Evolutionary conservation across 1,140 invertebrate species (phyloP), one percentile per base, ranked within the genome.

Genomic region (Drosophila elegans): DNA sequence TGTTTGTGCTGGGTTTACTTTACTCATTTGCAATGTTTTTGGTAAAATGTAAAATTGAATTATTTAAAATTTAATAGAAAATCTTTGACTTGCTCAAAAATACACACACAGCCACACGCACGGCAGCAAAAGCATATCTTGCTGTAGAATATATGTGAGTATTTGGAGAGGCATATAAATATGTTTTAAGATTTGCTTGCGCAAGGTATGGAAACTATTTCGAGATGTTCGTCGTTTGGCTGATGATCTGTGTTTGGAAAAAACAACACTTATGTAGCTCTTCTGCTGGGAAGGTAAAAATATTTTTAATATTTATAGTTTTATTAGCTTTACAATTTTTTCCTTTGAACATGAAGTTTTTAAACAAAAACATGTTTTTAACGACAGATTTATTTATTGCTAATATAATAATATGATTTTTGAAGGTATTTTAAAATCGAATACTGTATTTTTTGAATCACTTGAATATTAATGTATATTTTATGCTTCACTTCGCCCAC

Each of bases 11-110:
- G 49, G 68, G 84, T 83, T 88, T 88, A 83, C 80, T 89, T 80
- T 89, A 90, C 84, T 88, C 84, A 88, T 88, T 88, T 88, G 80
- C 85, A 68, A 80, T 88, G 80, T 88, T 89, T 89, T 88, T 80
- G 85, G 80, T 72, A 88, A 83, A 89, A 88, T 88, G 84, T 88
- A 88, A 88, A 88, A 88, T 88, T 84, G 80, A 88, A 88, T 88
- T 88, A 88, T 88, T 88, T 90, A 88, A 88, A 88, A 84, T 84
- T 88, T 89, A 89, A 88, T 88, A 89, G 76, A 89, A 88, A 88
- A 89, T 89, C 84, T 88, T 88, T 88, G 79, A 83, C 84, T 89
- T 89, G 80, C 78, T 80, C 71, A 79, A 75, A 82, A 68, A 73
- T 73, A 75, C 67, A 80, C 46, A 75, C 48, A 67, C 61, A 62